phyloP scores from a whole-genome alignment of 2,888 invertebrate species.

The Thecophora atra region DNA sequence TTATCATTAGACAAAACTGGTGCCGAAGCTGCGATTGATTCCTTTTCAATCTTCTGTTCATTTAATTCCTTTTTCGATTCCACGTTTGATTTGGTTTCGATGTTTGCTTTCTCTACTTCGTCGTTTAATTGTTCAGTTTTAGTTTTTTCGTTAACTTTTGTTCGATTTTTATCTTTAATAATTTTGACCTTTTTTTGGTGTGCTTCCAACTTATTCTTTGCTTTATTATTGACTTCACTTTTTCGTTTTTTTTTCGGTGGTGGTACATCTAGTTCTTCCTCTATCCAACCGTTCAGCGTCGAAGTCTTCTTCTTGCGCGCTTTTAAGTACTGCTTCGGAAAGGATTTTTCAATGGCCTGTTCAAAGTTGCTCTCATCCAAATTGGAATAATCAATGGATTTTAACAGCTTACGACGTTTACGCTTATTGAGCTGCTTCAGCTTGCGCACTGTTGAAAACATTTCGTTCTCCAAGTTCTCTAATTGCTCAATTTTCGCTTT shows the following conservation, averaged over 20 bases:
- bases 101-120: neutral
- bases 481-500: constrained; percentile 65
- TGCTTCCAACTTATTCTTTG: neutral
- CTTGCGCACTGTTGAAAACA: constrained; percentile 60
- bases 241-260: constrained; percentile 42
- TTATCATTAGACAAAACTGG: no score
- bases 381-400: constrained; percentile 57
- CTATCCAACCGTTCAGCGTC: constrained; percentile 54
- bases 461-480: constrained; percentile 68
- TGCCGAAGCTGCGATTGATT: no score
- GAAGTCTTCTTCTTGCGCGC: constrained; percentile 54
- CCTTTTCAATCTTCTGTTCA: neutral
- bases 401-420: constrained; percentile 59
- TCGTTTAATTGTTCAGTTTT: neutral
- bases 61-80: constrained; percentile 3
- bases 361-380: constrained; percentile 61
- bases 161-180: neutral
- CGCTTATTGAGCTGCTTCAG: constrained; percentile 67
- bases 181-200: constrained; percentile 14
- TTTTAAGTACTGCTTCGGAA: constrained; percentile 54
- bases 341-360: constrained; percentile 53
- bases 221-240: constrained; percentile 17
- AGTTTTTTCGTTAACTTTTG: neutral
- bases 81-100: neutral
- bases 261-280: constrained; percentile 52